Percentiles rank a stretch among this genome's conserved stretches.
Conservation (phyloP, 2,888 invertebrate genomes). For the Acrocera orbiculus region DNA sequence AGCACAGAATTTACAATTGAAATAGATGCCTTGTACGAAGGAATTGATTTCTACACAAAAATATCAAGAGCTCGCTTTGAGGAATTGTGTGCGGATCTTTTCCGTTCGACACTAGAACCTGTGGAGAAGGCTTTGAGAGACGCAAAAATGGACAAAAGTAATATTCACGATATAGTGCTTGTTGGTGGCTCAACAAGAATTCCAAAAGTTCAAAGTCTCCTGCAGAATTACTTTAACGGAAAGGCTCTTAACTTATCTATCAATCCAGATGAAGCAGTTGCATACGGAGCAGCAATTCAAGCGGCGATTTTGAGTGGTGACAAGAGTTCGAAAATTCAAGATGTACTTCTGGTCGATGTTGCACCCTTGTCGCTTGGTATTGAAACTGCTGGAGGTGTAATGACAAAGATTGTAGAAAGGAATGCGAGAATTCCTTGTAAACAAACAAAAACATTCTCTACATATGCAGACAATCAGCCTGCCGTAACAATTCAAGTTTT, state of each 20-base stretch:
- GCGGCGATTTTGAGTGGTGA: slow-evolving; percentile 54
- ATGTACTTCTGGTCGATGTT: slow-evolving; percentile 50
- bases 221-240: slow-evolving; percentile 58
- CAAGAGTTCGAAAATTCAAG: slow-evolving; percentile 54
- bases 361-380: slow-evolving; percentile 53
- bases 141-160: slow-evolving; percentile 58
- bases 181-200: slow-evolving; percentile 70
- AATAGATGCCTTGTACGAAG: slow-evolving; percentile 58
- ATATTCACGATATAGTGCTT: slow-evolving; percentile 61
- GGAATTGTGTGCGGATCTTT: slow-evolving; percentile 52
- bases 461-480: slow-evolving; percentile 59
- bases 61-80: slow-evolving; percentile 59
- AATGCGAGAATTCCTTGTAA: slow-evolving; percentile 50
- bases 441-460: slow-evolving; percentile 51
- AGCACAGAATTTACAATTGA: slow-evolving; percentile 59
- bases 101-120: slow-evolving; percentile 54
- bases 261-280: slow-evolving; percentile 68
- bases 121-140: slow-evolving; percentile 63
- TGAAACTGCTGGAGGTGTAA: slow-evolving; percentile 58
- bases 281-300: slow-evolving; percentile 59
- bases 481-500: slow-evolving; percentile 51
- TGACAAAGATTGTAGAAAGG: slow-evolving; percentile 52
- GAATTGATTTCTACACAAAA: slow-evolving; percentile 53
- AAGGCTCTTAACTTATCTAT: slow-evolving; percentile 55
- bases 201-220: slow-evolving; percentile 56